phyloP scores from a whole-genome alignment of 2,113 vertebrate species.

The Antechinus stuartii region DNA sequence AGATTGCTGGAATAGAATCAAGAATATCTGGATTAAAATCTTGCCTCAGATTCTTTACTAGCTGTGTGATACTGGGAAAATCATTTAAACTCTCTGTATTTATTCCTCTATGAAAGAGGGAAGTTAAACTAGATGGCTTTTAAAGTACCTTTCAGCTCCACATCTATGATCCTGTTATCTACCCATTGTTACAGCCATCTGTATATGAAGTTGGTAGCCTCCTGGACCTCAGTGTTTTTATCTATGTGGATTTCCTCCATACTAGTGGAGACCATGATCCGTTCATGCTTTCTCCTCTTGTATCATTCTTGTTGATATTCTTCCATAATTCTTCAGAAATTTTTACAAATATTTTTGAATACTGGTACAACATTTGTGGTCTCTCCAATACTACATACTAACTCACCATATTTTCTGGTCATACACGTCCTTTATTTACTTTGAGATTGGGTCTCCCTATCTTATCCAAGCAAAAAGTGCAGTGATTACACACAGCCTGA shows the following conservation, averaged over 20 bases:
- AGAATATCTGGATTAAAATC: neutral
- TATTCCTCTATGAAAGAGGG: neutral
- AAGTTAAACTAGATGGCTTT: neutral
- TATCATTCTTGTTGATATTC: neutral
- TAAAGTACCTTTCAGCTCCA: neutral
- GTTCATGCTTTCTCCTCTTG: neutral
- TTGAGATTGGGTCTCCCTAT: neutral
- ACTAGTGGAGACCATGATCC: neutral
- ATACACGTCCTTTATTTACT: neutral
- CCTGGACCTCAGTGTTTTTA: neutral
- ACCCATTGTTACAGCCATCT: neutral
- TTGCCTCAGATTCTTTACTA: neutral
- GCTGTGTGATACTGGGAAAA: neutral
- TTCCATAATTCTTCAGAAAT: neutral
- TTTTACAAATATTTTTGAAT: neutral
- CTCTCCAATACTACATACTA: neutral
- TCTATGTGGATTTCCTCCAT: neutral
- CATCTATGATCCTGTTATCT: neutral
- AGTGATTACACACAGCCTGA: neutral
- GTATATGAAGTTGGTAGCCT: neutral
- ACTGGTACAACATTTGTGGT: neutral
- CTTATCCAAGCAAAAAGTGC: neutral
- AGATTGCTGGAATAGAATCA: neutral
- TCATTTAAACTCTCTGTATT: neutral
- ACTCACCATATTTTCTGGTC: neutral